Evolutionary conservation across 2,113 vertebrate species (phyloP).

Genomic region (Phylloscopus whistleri): DNA sequence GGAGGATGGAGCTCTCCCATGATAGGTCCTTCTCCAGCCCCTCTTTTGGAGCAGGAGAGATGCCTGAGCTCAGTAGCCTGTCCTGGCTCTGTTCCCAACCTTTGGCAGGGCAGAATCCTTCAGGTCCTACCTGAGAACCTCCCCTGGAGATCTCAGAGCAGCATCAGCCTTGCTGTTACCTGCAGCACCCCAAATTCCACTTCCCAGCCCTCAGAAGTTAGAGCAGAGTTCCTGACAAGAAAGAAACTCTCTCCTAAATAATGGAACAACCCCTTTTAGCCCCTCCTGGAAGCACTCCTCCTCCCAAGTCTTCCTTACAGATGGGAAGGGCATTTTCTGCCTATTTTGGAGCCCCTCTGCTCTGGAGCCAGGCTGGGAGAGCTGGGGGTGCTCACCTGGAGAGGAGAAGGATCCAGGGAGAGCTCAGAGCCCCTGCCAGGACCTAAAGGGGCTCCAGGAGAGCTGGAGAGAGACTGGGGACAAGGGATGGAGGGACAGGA

Average conservation of each 20-base stretch:
- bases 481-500: not conserved
- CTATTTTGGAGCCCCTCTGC: not conserved
- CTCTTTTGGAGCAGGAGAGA: not conserved
- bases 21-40: not conserved
- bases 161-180: not conserved
- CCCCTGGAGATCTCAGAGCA: not conserved
- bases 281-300: not conserved
- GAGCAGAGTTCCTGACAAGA: not conserved
- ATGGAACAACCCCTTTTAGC: not conserved
- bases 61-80: not conserved
- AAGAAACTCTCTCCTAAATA: not conserved
- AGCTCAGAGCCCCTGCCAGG: not conserved
- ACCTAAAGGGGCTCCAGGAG: not conserved
- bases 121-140: not conserved
- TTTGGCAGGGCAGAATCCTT: not conserved
- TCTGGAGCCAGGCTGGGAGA: not conserved
- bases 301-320: not conserved
- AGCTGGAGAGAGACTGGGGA: not conserved
- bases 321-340: not conserved
- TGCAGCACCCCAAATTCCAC: not conserved
- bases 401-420: not conserved
- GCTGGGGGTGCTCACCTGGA: not conserved
- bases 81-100: not conserved
- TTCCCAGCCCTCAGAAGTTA: accelerated
- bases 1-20: not conserved